Base-by-base conservation (phyloP, 1,140 invertebrate genomes). In the Ditylenchus dipsaci region DNA sequence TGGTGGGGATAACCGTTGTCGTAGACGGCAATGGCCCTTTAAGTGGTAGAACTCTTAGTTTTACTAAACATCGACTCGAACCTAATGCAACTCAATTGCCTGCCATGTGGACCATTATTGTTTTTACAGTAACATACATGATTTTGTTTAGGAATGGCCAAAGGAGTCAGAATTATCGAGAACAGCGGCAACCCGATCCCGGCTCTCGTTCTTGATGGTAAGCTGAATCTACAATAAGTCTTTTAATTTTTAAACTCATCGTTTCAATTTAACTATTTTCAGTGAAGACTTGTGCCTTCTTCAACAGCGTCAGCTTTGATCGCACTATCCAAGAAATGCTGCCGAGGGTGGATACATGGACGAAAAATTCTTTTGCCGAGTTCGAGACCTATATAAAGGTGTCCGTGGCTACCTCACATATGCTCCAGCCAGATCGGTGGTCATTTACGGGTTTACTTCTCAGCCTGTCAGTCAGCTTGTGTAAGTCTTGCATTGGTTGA, bases 241-340 rank as follows among this genome's bases (percentile, higher is more conserved):
- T 38, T 38, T 5, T 11, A 38, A 38, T 11, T 38, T 11, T 38
- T 11, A 38, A 38, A 38, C 33, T 38, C 11, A 38, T 17, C 15
- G 15, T 53, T 53, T n/a, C n/a, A n/a, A n/a, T n/a, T n/a, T n/a
- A n/a, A n/a, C n/a, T n/a, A n/a, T n/a, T n/a, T n/a, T 53, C 23
- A 70, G 68, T 70, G 19, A 70, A 70, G 29, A 70, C 49, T 1
- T 70, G 64, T n/a, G 68, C 68, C 1, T 70, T 70, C n/a, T 70
- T 59, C 29, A 59, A 23, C 1, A 38, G n/a, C 15, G 23, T 27
- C 13, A 42, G 27, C 59, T 62, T 70, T 17, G 68, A 56, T 11
- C 21, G 38, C 27, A 70, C 60, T n/a, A 65, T 59, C 5, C 57
- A 11, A 11, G 53, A 53, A 30, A 68, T 70, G 64, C 7, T 69